phyloP scores from a whole-genome alignment of 30 jellyfish, hydroid and myxozoan genomes.

The Aurelia aurita region DNA sequence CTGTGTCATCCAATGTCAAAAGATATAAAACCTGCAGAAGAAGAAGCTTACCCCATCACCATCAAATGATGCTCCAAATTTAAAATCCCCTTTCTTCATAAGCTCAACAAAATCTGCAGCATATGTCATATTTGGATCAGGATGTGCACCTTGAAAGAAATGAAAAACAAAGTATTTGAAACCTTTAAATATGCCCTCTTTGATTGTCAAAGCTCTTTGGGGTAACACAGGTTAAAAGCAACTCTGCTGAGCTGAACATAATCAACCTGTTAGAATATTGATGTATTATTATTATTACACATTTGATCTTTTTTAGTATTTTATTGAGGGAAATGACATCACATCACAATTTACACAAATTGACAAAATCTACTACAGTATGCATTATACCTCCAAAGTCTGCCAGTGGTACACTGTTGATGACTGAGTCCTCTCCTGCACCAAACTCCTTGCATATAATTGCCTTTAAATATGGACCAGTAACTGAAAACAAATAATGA shows the following conservation, averaged over 20 bases:
- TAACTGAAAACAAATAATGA: constrained; percentile 41
- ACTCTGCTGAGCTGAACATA: no score
- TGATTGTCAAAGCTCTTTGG: no score
- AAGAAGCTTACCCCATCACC: constrained; percentile 91
- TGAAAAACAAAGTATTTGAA: neutral
- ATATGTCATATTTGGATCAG: constrained; percentile 97
- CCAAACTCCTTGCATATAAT: constrained; percentile 77
- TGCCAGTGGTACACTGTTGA: constrained; percentile 71
- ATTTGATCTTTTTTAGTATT: no score
- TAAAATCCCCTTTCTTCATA: constrained; percentile 73
- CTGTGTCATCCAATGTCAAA: no score
- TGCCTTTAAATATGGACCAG: constrained; percentile 89
- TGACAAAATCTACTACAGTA: neutral
- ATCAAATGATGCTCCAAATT: constrained; percentile 93
- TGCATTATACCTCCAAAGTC: constrained; percentile 91
- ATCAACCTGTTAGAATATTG: no score
- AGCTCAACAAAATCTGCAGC: constrained; percentile 91
- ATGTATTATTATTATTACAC: no score
- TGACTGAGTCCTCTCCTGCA: constrained; percentile 57
- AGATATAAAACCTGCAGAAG: no score
- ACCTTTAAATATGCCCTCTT: no score
- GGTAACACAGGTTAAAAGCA: no score
- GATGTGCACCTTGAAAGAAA: constrained; percentile 75
- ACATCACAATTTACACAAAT: no score
- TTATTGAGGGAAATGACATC: no score